Conservation (phyloP, 2,113 vertebrate genomes). For the Tetrax tetrax region DNA sequence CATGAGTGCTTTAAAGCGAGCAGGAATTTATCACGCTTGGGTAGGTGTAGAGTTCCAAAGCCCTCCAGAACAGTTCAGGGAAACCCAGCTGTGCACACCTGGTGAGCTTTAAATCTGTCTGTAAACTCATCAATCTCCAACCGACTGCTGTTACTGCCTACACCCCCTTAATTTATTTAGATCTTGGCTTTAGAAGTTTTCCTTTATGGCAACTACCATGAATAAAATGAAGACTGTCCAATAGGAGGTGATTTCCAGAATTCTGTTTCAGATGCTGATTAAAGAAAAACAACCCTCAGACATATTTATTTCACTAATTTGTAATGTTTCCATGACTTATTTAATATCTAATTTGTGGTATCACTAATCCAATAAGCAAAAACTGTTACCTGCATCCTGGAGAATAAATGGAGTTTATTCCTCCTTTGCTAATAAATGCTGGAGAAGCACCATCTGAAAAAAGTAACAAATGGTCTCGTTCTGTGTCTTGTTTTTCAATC, state of each 20-base stretch:
- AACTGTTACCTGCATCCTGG: not conserved
- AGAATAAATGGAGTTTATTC: not conserved
- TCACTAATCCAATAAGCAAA: not conserved
- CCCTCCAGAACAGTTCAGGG: constrained; percentile 18
- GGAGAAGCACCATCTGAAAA: not conserved
- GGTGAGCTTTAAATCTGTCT: constrained; percentile 61
- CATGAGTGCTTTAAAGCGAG: not conserved
- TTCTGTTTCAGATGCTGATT: not conserved
- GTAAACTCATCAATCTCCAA: constrained; percentile 35
- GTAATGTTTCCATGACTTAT: not conserved
- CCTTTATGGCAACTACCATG: not conserved
- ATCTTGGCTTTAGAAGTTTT: constrained; percentile 18
- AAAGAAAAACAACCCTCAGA: not conserved
- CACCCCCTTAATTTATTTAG: not conserved
- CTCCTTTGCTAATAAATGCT: not conserved
- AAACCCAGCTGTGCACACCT: constrained; percentile 50
- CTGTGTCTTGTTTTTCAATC: not conserved
- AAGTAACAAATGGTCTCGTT: not conserved
- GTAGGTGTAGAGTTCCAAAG: constrained; percentile 44
- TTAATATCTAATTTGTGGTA: not conserved
- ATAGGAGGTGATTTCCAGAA: not conserved
- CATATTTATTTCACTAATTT: not conserved
- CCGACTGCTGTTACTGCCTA: constrained; percentile 1
- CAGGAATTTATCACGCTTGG: constrained; percentile 28
- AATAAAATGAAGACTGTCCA: not conserved